Base-by-base conservation (phyloP, 2,797 vertebrate genomes). In the Chelonia mydas region DNA sequence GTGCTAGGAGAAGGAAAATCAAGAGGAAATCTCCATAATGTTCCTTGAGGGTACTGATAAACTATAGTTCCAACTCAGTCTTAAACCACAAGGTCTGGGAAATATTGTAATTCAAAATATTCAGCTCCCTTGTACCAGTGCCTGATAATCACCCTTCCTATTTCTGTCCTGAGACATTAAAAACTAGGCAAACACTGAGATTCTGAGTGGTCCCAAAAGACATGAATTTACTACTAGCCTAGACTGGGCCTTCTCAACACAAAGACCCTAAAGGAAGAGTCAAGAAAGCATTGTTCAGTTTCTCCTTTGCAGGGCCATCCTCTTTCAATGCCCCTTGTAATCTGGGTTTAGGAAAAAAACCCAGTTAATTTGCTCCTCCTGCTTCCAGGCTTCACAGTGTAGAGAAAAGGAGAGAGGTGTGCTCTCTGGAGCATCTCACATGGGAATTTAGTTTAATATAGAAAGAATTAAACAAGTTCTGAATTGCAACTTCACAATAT, bases 241-340 rank as follows among this genome's bases (percentile, higher is more conserved):
- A 49, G 49, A 72, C 4, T 2, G 19, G 50, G 31, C 3, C 93
- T 91, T 88, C 65, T 81, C 83, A 95, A 90, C 61, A 90, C 81
- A 41, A 79, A 78, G 84, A 82, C 68, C 47, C 61, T 55, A 25
- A 90, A 65, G 61, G 61, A 65, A 57, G 78, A 90, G 53, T 90
- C 93, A 93, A 78, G 53, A 45, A 90, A 84, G 50, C 54, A 92
- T 91, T n/a, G 33, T 65, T 61, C 31, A 82, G 31, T 59, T 9
- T 92, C 87, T 54, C 81, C 23, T 77, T 41, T 49, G 91, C 85
- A 87, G 94, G 93, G 83, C 94, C 95, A 91, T 81, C 85, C 1
- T 51, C 53, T 4, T 93, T 97, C 87, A 87, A 74, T 55, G 88
- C 87, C 94, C 93, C 81, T 86, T 87, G 68, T 84, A 82, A 57